Percentiles rank a stretch among this genome's conserved stretches.
Conservation (phyloP, 1,140 invertebrate genomes). For the Drosophila murphyi region DNA sequence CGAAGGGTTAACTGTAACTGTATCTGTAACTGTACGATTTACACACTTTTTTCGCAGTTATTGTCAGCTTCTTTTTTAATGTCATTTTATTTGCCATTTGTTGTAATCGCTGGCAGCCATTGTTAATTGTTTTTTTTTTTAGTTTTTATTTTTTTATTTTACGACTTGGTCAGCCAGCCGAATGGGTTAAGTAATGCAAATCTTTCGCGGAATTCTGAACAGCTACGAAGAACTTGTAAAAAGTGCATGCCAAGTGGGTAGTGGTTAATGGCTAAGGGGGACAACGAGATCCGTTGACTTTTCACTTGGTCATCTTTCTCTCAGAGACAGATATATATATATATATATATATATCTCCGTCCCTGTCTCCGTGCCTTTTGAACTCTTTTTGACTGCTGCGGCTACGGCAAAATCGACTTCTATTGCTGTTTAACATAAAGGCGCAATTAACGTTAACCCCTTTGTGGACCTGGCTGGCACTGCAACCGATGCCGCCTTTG, state of each 20-base stretch:
- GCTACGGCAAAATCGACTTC: constrained; percentile 43
- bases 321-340: constrained; percentile 23
- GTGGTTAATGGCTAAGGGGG: constrained; percentile 27
- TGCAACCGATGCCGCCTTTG: constrained; percentile 51
- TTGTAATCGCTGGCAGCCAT: constrained; percentile 5
- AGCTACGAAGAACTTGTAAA: constrained; percentile 65
- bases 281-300: constrained; percentile 9
- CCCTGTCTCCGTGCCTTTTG: not conserved
- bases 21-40: constrained; percentile 56
- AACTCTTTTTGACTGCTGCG: constrained; percentile 39
- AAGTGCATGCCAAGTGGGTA: constrained; percentile 12
- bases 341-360: not conserved
- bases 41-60: constrained; percentile 39
- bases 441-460: constrained; percentile 78
- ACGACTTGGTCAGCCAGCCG: constrained; percentile 35
- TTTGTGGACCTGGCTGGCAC: constrained; percentile 49
- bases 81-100: constrained; percentile 23
- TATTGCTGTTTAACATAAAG: constrained; percentile 70
- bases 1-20: constrained; percentile 56
- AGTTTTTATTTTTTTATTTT: constrained; percentile 26
- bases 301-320: constrained; percentile 22
- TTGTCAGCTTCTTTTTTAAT: constrained; percentile 14
- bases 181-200: constrained; percentile 38
- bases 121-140: constrained; percentile 16
- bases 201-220: constrained; percentile 10